Percentiles rank a stretch among this genome's conserved stretches.
Evolutionary conservation across 2,888 invertebrate species (phyloP).

Genomic region (Ornithoptera alexandrae): DNA sequence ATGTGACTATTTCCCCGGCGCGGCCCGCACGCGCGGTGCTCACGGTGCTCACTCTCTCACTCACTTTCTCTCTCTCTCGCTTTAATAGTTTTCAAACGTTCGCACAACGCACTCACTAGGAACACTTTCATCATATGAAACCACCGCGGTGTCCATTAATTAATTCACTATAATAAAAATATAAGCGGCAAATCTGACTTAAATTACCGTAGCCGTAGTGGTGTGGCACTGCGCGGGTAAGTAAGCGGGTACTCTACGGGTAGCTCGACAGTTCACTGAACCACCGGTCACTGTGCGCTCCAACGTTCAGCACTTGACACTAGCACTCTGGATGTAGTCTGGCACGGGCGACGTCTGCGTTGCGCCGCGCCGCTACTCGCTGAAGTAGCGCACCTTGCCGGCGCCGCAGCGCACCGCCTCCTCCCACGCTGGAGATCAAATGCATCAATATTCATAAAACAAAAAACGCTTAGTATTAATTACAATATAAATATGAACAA

Average conservation of each 20-base stretch:
- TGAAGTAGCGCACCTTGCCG: slow-evolving; percentile 73
- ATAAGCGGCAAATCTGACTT: slow-evolving; percentile 8
- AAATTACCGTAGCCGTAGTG: neutral
- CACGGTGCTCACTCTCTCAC: no score
- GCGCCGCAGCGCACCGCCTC: slow-evolving; percentile 81
- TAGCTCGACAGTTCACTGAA: neutral
- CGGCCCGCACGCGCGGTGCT: neutral
- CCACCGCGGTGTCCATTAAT: slow-evolving; percentile 10
- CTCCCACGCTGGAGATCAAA: slow-evolving; percentile 84
- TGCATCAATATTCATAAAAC: neutral
- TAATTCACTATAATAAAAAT: slow-evolving; percentile 25
- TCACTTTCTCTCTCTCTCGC: no score
- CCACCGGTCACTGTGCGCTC: neutral
- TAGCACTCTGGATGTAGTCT: slow-evolving; percentile 2
- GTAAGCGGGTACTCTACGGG: slow-evolving; percentile 15
- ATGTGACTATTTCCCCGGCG: slow-evolving; percentile 5
- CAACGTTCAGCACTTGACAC: slow-evolving; percentile 14
- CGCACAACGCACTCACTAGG: slow-evolving; percentile 15
- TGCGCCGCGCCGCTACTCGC: slow-evolving; percentile 47
- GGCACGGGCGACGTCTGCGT: neutral
- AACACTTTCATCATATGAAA: slow-evolving; percentile 13
- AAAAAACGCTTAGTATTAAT: no score
- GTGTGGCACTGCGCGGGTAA: slow-evolving; percentile 12
- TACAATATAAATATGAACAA: no score
- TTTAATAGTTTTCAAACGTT: neutral